A percentile compares a stretch with the other conserved stretches of the same genome.
Conservation (phyloP, 2,888 invertebrate species). For the Leptinotarsa rubiginosa region DNA sequence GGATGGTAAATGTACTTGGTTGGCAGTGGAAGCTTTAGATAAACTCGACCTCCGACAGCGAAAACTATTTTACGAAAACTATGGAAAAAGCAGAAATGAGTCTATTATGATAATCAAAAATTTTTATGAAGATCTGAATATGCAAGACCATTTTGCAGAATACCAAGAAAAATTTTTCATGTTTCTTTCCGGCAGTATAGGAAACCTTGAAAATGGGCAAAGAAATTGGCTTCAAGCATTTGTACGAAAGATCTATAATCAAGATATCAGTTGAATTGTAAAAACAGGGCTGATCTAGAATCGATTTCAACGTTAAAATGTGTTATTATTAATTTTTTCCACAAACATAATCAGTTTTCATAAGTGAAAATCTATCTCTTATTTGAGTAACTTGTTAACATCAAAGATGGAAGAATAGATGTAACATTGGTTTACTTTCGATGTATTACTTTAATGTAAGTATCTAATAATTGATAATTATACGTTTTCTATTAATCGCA, state of each 20-base stretch:
- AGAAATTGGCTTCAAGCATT: slow-evolving; percentile 5
- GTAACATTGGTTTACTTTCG: too few relatives aligned
- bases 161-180: background rate
- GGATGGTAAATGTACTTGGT: slow-evolving; percentile 97
- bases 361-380: too few relatives aligned
- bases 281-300: too few relatives aligned
- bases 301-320: too few relatives aligned
- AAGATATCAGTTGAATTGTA: background rate
- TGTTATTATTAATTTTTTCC: too few relatives aligned
- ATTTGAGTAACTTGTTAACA: too few relatives aligned
- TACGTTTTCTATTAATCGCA: too few relatives aligned
- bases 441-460: too few relatives aligned
- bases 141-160: background rate
- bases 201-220: background rate
- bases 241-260: background rate
- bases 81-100: background rate
- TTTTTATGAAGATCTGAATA: background rate
- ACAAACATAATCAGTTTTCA: too few relatives aligned
- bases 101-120: background rate
- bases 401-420: too few relatives aligned
- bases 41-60: background rate
- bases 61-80: background rate
- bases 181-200: background rate
- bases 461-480: too few relatives aligned
- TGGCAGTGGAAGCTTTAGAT: slow-evolving; percentile 84